Base-by-base conservation (phyloP, 2,113 vertebrate genomes). In the Nyctibius bracteatus region DNA sequence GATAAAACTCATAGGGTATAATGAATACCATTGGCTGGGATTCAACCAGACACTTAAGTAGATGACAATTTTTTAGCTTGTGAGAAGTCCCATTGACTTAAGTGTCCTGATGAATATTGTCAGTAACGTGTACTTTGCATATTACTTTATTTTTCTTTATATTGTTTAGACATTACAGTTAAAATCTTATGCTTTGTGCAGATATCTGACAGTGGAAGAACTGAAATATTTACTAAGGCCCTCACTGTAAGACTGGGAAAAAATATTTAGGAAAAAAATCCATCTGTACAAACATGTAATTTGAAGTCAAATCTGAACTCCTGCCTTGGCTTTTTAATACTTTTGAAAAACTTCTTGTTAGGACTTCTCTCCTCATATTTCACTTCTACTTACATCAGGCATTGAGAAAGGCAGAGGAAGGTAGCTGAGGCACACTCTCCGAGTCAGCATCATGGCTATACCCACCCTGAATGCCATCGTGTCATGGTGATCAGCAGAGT, bases 1-100 rank as follows among this genome's bases (percentile, higher is more conserved):
- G 63, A 88, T 90, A 94, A 96, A 96, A 46, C 44, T 57, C 61
- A 90, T 86, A 79, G 70, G 68, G 28, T 51, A 74, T 89, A 94
- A 96, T 86, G 61, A 96, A 92, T 61, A 43, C 71, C 28, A 58
- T n/a, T 97, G 88, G 90, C 92, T 68, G 15, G 14, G 24, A 71
- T 96, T 95, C 95, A 96, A 28, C 37, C 49, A 58, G 57, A 84
- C 70, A 79, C 44, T 95, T 89, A 84, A 79, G 44, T 23, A 71
- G 75, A 93, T 92, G 72, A 94, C 65, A 92, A 30, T 51, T 62
- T 94, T 94, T 88, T 71, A 88, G 55, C 39, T 74, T 86, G 25
- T 93, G 55, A 87, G 75, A 83, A 74, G 46, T 86, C 59, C 43
- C 16, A 39, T 8, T 86, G 58, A 93, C 35, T 95, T 70, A 81